Evolutionary conservation across 2,113 vertebrate genomes (phyloP).

Genomic region (Gavia stellata): DNA sequence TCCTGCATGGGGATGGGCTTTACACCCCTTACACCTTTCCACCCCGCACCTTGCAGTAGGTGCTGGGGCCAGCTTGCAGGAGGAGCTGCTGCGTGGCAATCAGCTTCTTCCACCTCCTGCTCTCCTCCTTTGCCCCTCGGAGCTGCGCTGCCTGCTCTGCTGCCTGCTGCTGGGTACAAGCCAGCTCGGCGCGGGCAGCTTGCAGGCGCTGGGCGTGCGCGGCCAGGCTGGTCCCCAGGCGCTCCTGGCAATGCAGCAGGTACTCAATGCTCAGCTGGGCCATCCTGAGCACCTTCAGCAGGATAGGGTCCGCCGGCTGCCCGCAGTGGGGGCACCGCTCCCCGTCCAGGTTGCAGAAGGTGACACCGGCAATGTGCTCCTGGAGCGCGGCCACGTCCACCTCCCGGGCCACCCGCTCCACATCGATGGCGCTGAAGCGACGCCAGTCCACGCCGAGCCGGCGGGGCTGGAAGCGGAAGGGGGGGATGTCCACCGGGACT

Average conservation of each 20-base stretch:
- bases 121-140: constrained; percentile 63
- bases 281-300: constrained; percentile 77
- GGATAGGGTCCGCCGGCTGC: constrained; percentile 54
- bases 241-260: constrained; percentile 76
- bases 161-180: constrained; percentile 34
- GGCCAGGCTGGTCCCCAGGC: constrained; percentile 56
- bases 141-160: constrained; percentile 51
- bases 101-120: constrained; percentile 69
- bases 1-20: fast-evolving
- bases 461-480: constrained; percentile 71
- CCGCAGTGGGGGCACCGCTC: constrained; percentile 72
- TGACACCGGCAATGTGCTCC: constrained; percentile 66
- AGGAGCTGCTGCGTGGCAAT: constrained; percentile 70
- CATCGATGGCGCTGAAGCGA: constrained; percentile 67
- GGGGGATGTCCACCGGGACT: neutral
- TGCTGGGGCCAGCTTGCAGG: constrained; percentile 60
- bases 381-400: constrained; percentile 71
- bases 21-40: too few species aligned
- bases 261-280: constrained; percentile 80
- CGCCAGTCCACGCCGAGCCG: constrained; percentile 68
- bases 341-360: constrained; percentile 71
- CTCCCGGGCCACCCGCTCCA: constrained; percentile 73
- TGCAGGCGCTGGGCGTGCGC: constrained; percentile 59
- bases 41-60: constrained; percentile 67
- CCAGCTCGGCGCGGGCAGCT: constrained; percentile 32